Conservation (phyloP, 2,113 vertebrate species). For the Thamnaconus septentrionalis region DNA sequence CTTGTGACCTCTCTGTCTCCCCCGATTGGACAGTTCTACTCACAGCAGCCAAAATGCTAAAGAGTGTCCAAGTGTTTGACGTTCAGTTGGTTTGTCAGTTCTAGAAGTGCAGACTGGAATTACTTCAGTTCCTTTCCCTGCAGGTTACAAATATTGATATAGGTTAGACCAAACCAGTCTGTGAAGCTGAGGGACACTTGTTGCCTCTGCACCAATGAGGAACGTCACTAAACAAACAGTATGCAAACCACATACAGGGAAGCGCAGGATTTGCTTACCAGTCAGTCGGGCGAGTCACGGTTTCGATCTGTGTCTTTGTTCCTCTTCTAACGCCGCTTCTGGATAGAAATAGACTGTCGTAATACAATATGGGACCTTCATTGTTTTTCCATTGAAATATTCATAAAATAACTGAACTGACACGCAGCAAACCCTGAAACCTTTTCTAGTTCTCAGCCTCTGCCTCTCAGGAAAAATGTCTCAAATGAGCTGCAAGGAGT, state of each 20-base stretch:
- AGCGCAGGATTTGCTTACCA: slow-evolving; percentile 20
- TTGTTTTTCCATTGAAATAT: too few species aligned
- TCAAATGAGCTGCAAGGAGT: too few species aligned
- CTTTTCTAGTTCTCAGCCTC: neutral
- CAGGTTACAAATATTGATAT: slow-evolving; percentile 1
- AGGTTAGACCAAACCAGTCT: slow-evolving; percentile 17
- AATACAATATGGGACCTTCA: too few species aligned
- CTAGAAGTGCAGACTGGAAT: neutral
- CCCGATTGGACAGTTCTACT: too few species aligned
- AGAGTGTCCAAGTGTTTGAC: neutral
- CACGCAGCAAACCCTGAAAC: neutral
- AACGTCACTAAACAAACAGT: slow-evolving; percentile 30
- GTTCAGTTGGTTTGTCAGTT: neutral
- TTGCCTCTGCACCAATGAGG: slow-evolving; percentile 12
- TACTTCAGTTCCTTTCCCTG: neutral
- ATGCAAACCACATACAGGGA: slow-evolving; percentile 43
- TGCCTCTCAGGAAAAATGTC: too few species aligned
- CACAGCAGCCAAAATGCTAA: too few species aligned
- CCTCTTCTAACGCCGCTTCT: neutral
- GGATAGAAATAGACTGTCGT: neutral
- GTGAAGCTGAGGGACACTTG: neutral
- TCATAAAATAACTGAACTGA: too few species aligned
- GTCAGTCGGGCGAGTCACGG: slow-evolving; percentile 1
- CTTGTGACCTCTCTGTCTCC: too few species aligned
- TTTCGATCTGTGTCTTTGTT: slow-evolving; percentile 21